Evolutionary conservation across 2,888 invertebrate species (phyloP), one percentile per base, ranked within the genome.

Genomic region (Quadriops clusia): DNA sequence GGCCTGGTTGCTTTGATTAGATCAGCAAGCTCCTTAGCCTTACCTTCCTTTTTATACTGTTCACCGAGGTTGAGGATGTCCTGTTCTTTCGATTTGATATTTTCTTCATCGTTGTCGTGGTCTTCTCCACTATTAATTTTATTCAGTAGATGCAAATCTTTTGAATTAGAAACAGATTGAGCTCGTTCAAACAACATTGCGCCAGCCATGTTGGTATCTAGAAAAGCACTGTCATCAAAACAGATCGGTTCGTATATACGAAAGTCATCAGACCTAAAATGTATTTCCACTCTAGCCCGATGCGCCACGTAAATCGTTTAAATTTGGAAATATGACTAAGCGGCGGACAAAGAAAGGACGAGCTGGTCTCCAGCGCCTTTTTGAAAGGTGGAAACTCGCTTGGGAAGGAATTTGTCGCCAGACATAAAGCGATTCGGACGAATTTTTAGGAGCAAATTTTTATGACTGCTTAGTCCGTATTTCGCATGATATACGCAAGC

Each of bases 1-100:
- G 97, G 95, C 49, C 97, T 76, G 28, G 93, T 93, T 39, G 83
- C 82, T 66, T 89, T 89, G 53, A 98, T 95, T 43, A 98, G 71
- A 49, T 89, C 85, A 10, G 86, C 87, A 45, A 87, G 67, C 61
- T 86, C 86, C 63, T 89, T 85, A 41, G 93, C 91, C 63, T 90
- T 89, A 56, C 87, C 87, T 61, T 86, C 85, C 54, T 89, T 84
- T 64, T 93, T 89, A 60, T 91, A 84, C 40, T 85, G 74, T 58
- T 84, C 83, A 28, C 93, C 94, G 45, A 95, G 71, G 54, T 93
- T 86, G 49, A 94, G 69, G 46, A 97, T 94, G 33, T 86, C 85
- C 56, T 89, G 89, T 60, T 97, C 97, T 60, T 90, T 91, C 38
- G 78, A 76, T 46, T 84, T 80, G 58, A 94, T 86, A 46, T 79